phyloP scores from a whole-genome alignment of 2,888 invertebrate species.

The Tenthredo mesomela region DNA sequence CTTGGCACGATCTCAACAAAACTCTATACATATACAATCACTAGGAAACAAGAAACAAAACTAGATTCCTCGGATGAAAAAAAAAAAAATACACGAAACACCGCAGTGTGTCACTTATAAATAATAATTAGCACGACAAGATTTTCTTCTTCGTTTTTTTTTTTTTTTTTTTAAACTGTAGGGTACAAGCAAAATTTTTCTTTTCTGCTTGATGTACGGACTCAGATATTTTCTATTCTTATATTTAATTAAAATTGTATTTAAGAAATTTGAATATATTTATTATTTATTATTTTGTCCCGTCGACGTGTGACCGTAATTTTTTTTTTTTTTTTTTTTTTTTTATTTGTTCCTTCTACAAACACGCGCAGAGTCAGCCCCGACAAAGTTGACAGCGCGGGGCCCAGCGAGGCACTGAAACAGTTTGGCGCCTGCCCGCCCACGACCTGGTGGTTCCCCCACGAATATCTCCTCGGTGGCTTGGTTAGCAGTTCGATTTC shows the following conservation, averaged over 20 bases:
- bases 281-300: not conserved
- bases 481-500: constrained; percentile 38
- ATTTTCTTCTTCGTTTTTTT: not conserved
- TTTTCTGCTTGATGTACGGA: too few relatives aligned
- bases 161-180: too few relatives aligned
- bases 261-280: not conserved
- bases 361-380: constrained; percentile 55
- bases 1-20: not conserved
- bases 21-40: too few relatives aligned
- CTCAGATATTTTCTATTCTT: too few relatives aligned
- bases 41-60: too few relatives aligned
- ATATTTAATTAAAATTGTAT: not conserved
- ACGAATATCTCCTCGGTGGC: constrained; percentile 6
- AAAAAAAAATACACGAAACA: not conserved
- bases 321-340: too few relatives aligned
- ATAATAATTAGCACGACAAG: not conserved
- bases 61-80: not conserved
- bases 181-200: too few relatives aligned
- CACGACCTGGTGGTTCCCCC: constrained; percentile 30
- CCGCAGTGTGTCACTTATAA: constrained; percentile 1
- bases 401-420: constrained; percentile 75
- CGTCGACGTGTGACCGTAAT: not conserved
- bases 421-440: constrained; percentile 57
- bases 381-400: constrained; percentile 71
- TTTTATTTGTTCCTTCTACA: too few relatives aligned